Conservation (phyloP, 2,888 invertebrate species). For the Phania funesta region DNA sequence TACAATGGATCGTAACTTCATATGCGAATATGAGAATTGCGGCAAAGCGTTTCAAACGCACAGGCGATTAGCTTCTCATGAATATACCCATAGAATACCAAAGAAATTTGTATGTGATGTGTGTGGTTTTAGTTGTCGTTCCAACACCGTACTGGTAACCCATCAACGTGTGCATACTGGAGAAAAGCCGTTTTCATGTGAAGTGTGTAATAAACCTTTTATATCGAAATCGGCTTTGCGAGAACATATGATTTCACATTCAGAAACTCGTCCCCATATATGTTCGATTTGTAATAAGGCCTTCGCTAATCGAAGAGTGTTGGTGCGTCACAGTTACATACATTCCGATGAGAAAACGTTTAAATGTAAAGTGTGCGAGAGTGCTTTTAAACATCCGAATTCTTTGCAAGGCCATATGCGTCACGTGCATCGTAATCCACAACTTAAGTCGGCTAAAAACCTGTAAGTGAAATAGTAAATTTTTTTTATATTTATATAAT, state of each 20-base stretch:
- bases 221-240: constrained; percentile 73
- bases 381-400: constrained; percentile 76
- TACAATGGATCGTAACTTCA: constrained; percentile 71
- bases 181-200: constrained; percentile 74
- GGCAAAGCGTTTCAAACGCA: constrained; percentile 72
- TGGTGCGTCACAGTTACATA: constrained; percentile 74
- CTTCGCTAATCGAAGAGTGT: constrained; percentile 74
- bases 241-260: constrained; percentile 76
- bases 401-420: constrained; percentile 78
- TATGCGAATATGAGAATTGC: constrained; percentile 72
- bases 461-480: not conserved
- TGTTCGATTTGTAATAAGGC: constrained; percentile 73
- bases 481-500: not conserved
- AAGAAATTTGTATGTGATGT: constrained; percentile 75
- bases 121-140: constrained; percentile 74
- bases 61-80: constrained; percentile 72
- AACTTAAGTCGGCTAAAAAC: not conserved
- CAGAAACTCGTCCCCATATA: constrained; percentile 73
- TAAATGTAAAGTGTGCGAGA: constrained; percentile 76
- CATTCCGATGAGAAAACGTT: constrained; percentile 75
- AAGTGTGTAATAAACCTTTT: constrained; percentile 73
- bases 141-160: constrained; percentile 72
- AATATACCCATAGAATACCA: constrained; percentile 72
- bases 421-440: constrained; percentile 40
- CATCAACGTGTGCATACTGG: constrained; percentile 75